Evolutionary conservation across 2,797 vertebrate genomes (phyloP).

Genomic region (Melanogrammus aeglefinus): DNA sequence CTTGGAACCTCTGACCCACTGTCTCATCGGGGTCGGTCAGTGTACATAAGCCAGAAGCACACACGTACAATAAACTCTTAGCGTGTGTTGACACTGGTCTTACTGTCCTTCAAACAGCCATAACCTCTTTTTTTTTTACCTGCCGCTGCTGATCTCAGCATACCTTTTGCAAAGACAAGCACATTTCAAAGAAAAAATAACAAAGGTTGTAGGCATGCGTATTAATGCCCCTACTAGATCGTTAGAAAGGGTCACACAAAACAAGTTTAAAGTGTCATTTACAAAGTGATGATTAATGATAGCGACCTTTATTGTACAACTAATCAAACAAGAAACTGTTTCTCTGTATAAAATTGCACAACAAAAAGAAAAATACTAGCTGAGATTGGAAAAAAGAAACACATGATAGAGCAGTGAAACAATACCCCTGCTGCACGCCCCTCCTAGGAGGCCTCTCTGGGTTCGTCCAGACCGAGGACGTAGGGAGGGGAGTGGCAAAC

Average conservation of each 20-base stretch:
- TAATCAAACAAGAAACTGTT: background rate
- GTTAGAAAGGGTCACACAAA: background rate
- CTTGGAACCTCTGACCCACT: background rate
- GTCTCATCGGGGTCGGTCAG: background rate
- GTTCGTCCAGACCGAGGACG: too few species aligned
- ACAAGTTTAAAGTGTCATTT: background rate
- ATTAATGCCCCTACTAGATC: background rate
- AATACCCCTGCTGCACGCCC: too few species aligned
- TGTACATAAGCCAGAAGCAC: background rate
- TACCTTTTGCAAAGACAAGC: background rate
- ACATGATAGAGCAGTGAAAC: too few species aligned
- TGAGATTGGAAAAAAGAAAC: background rate
- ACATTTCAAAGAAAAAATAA: background rate
- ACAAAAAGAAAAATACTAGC: background rate
- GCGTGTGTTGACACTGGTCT: conserved; percentile 2
- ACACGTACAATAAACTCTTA: background rate
- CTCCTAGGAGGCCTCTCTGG: too few species aligned
- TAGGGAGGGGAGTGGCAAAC: too few species aligned
- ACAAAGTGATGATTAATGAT: background rate
- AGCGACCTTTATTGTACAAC: background rate
- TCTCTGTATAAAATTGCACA: background rate
- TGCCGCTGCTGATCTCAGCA: background rate
- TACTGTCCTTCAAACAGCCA: background rate
- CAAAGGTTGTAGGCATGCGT: background rate
- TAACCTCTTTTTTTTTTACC: background rate